Percentiles rank a stretch among this genome's conserved stretches.
Evolutionary conservation across 2,113 vertebrate species (phyloP).

Genomic region (Sander lucioperca): DNA sequence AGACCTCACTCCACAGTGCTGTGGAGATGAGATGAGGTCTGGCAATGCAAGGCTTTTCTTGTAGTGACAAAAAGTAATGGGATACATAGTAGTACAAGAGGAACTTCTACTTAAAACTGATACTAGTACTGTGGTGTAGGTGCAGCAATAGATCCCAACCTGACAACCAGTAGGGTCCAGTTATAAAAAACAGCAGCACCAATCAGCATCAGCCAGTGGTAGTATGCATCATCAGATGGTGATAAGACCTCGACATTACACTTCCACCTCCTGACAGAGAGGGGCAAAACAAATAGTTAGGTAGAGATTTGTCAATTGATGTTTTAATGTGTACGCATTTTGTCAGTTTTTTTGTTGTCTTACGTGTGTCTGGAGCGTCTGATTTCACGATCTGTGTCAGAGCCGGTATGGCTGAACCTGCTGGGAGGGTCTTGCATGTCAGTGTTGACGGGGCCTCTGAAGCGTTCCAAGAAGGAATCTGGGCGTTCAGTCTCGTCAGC

Average conservation of each 20-base stretch:
- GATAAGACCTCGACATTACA: conserved; percentile 87
- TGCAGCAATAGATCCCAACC: conserved; percentile 80
- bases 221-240: conserved; percentile 91
- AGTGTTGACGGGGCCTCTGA: conserved; percentile 84
- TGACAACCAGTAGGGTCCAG: conserved; percentile 92
- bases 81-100: neutral
- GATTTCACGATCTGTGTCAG: conserved; percentile 55
- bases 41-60: no score
- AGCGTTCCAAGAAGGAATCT: conserved; percentile 94
- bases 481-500: conserved; percentile 87
- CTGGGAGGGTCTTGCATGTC: conserved; percentile 84
- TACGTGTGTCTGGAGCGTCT: conserved; percentile 71
- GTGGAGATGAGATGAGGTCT: no score
- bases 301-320: neutral
- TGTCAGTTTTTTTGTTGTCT: conserved; percentile 2
- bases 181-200: conserved; percentile 92
- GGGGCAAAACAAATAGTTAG: neutral
- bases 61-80: neutral
- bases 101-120: neutral
- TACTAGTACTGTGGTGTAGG: neutral
- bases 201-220: conserved; percentile 92
- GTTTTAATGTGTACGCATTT: neutral
- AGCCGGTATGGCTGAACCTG: conserved; percentile 75
- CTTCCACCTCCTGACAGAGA: conserved; percentile 77
- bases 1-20: no score